phyloP scores from a whole-genome alignment of 2,797 vertebrate genomes.

The Tinamus major region DNA sequence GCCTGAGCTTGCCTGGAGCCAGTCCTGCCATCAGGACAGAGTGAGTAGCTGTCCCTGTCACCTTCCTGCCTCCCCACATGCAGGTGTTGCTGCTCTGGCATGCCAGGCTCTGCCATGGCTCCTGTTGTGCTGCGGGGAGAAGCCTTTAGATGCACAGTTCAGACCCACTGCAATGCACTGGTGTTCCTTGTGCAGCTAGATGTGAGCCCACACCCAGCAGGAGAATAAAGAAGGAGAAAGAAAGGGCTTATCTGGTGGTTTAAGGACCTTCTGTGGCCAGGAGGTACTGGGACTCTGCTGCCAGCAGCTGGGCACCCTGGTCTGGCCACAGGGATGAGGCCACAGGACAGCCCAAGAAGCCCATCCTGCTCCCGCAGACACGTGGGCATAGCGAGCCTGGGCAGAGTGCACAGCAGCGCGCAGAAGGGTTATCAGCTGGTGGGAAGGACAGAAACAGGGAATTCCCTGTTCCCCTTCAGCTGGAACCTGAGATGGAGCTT shows the following conservation, averaged over 20 bases:
- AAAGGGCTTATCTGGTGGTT: background rate
- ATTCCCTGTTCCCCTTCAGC: background rate
- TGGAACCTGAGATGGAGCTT: background rate
- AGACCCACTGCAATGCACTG: accelerated
- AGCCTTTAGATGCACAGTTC: background rate
- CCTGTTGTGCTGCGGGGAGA: background rate
- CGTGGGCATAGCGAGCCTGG: background rate
- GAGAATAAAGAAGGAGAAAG: background rate
- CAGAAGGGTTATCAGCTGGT: background rate
- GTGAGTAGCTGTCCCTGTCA: background rate
- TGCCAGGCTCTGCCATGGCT: background rate
- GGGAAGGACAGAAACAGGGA: background rate
- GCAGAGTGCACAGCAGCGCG: background rate
- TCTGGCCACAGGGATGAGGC: background rate
- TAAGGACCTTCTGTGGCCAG: background rate
- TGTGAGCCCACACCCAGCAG: background rate
- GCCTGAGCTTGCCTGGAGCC: background rate
- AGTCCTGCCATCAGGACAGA: accelerated
- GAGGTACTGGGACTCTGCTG: background rate
- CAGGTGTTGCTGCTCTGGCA: background rate
- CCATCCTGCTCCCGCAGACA: background rate
- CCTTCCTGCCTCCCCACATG: background rate
- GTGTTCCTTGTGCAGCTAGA: background rate
- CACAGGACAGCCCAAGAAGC: background rate
- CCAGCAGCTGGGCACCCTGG: background rate